These are phyloP conservation scores for Argynnis bischoffii DNA, from an alignment of 2,888 invertebrate species.

Conservation along the genomic window DNA sequence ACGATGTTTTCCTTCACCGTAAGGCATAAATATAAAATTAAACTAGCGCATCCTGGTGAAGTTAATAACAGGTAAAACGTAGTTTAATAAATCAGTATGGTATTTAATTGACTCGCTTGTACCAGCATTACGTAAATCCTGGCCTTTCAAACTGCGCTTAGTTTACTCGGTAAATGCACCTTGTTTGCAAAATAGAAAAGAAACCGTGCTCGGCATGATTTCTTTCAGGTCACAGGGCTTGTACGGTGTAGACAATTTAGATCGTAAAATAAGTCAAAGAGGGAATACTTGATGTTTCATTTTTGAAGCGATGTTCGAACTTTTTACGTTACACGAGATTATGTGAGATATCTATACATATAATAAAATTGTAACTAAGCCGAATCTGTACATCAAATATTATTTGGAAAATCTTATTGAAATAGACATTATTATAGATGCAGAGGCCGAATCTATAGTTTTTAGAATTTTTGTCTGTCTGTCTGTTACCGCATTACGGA, in stretches of 20 bases:
- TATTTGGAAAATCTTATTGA: too few relatives aligned
- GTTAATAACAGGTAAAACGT: constrained; percentile 1
- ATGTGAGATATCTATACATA: neutral
- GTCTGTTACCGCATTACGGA: too few relatives aligned
- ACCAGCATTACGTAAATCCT: constrained; percentile 29
- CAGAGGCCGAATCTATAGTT: too few relatives aligned
- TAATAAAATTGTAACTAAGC: too few relatives aligned
- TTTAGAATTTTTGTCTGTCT: too few relatives aligned
- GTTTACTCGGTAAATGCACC: constrained; percentile 31
- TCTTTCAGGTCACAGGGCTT: constrained; percentile 30
- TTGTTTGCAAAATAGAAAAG: constrained; percentile 31
- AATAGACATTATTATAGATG: too few relatives aligned
- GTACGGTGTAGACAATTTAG: constrained; percentile 25
- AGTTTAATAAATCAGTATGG: constrained; percentile 20
- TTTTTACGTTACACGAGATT: neutral
- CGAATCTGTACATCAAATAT: too few relatives aligned
- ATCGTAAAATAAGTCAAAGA: constrained; percentile 19
- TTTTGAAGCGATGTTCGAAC: constrained; percentile 8
- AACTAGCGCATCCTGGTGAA: neutral
- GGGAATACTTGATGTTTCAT: constrained; percentile 16
- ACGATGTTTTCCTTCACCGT: too few relatives aligned
- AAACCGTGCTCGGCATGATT: constrained; percentile 22
- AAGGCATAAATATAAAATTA: too few relatives aligned
- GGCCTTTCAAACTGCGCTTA: constrained; percentile 29
- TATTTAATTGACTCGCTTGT: constrained; percentile 29